Evolutionary conservation across 2,888 invertebrate genomes (phyloP), one percentile per base, ranked within the genome.

Genomic region (Thymelicus sylvestris): DNA sequence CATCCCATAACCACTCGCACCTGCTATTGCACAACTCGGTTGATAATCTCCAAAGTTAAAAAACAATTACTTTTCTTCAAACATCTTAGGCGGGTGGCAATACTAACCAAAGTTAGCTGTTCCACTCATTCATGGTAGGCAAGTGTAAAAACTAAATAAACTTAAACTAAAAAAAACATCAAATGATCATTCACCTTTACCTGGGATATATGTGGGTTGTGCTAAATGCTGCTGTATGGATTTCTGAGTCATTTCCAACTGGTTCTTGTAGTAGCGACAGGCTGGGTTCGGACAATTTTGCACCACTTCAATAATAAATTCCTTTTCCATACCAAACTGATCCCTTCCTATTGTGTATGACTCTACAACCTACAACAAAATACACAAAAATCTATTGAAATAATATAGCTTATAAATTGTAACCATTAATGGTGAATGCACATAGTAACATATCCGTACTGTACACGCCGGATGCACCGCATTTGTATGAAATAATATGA

Each of bases 201-300:
- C 94, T 74, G 94, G 93, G 77, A 94, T 94, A 78, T 94, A 94
- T 73, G 94, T 94, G 12, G 94, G 94, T 74, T 94, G 94, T 15
- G 95, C 94, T 72, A 96, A 88, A 84, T 96, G 96, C 80, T 93
- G 93, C 76, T 96, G 96, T 75, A 96, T 92, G 61, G 96, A 96
- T 80, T 96, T 96, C 78, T 96, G 96, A 41, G 95, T 95, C 85
- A 95, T 92, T 81, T 95, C 97, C 87, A 97, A 92, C 84, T 97
- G 97, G 83, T 96, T 97, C 86, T 98, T 98, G 84, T 97, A 97
- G 84, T 97, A 97, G 39, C 97, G 96, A 84, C 97, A 98, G 13
- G 97, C 97, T 10, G 97, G 97, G 87, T 97, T 97, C 0, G 97
- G 97, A 80, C 97, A 98, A 78, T 97, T 97, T 84, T 97, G 97